A percentile compares a stretch with the other conserved stretches of the same genome.
These are phyloP conservation scores for Euwallacea fornicatus DNA, from an alignment of 1,140 invertebrate genomes.

Conservation along the genomic window DNA sequence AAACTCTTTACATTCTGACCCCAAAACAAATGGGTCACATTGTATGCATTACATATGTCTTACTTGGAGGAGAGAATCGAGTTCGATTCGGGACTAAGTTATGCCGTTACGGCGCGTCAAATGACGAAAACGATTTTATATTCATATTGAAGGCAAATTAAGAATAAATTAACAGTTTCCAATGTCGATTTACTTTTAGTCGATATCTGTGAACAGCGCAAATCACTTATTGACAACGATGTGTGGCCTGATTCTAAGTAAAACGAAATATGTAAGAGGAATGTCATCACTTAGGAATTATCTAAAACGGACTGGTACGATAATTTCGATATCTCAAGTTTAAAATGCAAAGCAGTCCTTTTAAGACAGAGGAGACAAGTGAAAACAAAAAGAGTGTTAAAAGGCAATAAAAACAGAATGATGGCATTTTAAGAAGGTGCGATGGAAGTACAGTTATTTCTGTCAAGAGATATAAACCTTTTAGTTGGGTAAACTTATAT, in stretches of 20 bases:
- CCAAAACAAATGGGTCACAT: too few relatives aligned
- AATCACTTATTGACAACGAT: too few relatives aligned
- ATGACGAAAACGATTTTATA: too few relatives aligned
- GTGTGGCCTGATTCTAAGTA: constrained; percentile 6
- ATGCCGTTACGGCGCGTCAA: too few relatives aligned
- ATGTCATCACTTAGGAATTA: constrained; percentile 26
- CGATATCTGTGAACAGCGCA: too few relatives aligned
- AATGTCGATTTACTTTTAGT: too few relatives aligned
- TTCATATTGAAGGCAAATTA: too few relatives aligned
- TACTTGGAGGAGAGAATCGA: too few relatives aligned
- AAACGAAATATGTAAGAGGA: constrained; percentile 5
- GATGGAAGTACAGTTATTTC: constrained; percentile 35
- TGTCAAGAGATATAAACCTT: constrained; percentile 35
- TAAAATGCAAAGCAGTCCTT: constrained; percentile 34
- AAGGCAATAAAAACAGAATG: constrained; percentile 36
- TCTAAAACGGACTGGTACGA: constrained; percentile 31
- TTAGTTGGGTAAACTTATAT: constrained; percentile 28
- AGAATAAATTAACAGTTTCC: too few relatives aligned
- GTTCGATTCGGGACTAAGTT: too few relatives aligned
- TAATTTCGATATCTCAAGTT: constrained; percentile 32
- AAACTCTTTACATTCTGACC: too few relatives aligned
- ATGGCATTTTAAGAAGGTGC: constrained; percentile 36
- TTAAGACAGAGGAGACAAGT: constrained; percentile 24
- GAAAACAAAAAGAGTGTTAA: constrained; percentile 35
- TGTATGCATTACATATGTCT: too few relatives aligned